Percentiles rank a stretch among this genome's conserved stretches.
These are phyloP conservation scores for Ylistrum balloti DNA, from an alignment of 1,140 invertebrate genomes.

Conservation along the genomic window DNA sequence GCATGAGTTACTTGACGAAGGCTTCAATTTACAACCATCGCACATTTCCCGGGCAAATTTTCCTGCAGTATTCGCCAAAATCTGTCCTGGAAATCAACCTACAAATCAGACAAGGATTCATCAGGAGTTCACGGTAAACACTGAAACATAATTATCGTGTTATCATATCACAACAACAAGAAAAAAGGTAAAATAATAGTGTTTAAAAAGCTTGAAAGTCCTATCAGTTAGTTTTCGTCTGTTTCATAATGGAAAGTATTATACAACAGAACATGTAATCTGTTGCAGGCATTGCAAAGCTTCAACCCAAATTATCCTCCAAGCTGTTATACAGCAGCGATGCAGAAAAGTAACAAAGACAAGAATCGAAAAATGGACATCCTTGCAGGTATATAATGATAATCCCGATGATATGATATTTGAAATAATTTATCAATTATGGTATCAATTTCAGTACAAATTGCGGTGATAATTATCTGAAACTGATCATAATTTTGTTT, in stretches of 20 bases:
- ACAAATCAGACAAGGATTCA: constrained; percentile 4
- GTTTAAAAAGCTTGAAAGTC: neutral
- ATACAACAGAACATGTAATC: neutral
- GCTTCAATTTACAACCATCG: neutral
- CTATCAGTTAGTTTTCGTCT: neutral
- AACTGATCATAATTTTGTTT: neutral
- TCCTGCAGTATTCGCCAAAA: neutral
- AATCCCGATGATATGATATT: neutral
- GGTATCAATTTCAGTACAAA: neutral
- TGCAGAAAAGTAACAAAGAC: neutral
- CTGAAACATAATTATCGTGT: neutral
- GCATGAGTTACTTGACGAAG: neutral
- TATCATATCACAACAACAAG: neutral
- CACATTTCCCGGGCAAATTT: neutral
- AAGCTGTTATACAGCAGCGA: neutral
- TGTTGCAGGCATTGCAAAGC: neutral
- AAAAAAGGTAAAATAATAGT: no score
- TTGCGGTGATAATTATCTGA: neutral
- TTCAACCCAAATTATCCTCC: neutral
- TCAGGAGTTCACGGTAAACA: neutral
- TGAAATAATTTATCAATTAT: neutral
- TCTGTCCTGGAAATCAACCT: neutral
- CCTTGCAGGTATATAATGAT: neutral
- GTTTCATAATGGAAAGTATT: neutral
- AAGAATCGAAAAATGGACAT: neutral